Evolutionary conservation across 2,888 invertebrate genomes (phyloP).

Genomic region (Parapristionchus giblindavisi): DNA sequence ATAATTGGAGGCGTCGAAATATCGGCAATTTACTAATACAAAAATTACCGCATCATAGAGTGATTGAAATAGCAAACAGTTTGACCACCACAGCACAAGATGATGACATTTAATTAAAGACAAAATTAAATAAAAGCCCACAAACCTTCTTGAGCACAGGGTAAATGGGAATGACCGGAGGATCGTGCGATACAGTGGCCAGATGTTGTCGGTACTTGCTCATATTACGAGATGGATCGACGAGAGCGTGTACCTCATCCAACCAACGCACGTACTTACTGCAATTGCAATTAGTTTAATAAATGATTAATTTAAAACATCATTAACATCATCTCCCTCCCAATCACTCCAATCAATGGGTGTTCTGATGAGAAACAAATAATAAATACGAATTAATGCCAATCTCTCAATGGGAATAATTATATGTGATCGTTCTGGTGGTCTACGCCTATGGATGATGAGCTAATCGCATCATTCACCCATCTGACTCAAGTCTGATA

Average conservation of each 20-base stretch:
- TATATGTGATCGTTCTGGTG: too few species aligned
- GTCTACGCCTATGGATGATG: too few species aligned
- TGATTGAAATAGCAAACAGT: background rate
- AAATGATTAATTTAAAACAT: too few species aligned
- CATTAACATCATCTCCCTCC: too few species aligned
- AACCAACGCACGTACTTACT: conserved; percentile 89
- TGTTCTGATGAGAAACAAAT: too few species aligned
- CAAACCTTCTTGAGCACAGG: conserved; percentile 73
- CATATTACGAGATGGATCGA: conserved; percentile 99
- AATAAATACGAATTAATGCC: too few species aligned
- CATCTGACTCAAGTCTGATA: too few species aligned
- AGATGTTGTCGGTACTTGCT: conserved; percentile 94
- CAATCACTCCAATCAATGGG: too few species aligned
- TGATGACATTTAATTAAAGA: background rate
- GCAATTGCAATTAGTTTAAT: too few species aligned
- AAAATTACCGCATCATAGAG: background rate
- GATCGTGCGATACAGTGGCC: conserved; percentile 60
- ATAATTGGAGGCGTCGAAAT: background rate
- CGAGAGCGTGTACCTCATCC: conserved; percentile 89
- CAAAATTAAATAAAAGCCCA: background rate
- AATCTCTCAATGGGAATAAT: too few species aligned
- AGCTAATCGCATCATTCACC: too few species aligned
- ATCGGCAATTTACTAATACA: background rate
- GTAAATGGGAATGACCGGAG: conserved; percentile 74
- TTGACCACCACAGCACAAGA: background rate